phyloP scores from a whole-genome alignment of 2,797 vertebrate genomes.

The Mycteria americana region DNA sequence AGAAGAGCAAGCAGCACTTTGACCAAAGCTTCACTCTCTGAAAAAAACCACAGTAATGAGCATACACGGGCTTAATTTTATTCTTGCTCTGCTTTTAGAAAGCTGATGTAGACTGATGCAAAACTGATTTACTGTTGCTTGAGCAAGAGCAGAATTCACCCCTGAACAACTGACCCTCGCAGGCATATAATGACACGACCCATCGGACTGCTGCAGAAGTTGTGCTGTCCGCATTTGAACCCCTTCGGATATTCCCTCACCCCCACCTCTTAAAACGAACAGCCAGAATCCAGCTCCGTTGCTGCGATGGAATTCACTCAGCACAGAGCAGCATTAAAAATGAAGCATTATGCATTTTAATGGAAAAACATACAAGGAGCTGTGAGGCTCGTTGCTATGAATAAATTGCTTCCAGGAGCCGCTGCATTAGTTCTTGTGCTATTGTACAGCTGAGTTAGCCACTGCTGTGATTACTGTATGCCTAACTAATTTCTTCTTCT shows the following conservation, averaged over 20 bases:
- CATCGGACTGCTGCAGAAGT: neutral
- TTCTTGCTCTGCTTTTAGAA: neutral
- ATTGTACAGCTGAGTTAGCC: neutral
- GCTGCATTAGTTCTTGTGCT: slow-evolving; percentile 10
- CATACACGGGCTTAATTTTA: neutral
- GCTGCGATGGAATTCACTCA: neutral
- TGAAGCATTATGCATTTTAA: neutral
- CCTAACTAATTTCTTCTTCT: slow-evolving; percentile 33
- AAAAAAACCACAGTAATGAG: neutral
- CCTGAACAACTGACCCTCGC: neutral
- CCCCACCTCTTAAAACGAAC: neutral
- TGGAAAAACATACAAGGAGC: neutral
- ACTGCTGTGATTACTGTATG: slow-evolving; percentile 3
- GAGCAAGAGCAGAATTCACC: neutral
- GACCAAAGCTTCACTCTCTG: neutral
- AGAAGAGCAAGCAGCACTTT: neutral
- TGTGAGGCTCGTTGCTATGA: neutral
- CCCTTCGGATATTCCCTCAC: neutral
- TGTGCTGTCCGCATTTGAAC: neutral
- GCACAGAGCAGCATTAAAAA: neutral
- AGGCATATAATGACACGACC: accelerated
- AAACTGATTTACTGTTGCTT: neutral
- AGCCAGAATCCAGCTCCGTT: accelerated
- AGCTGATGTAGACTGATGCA: neutral
- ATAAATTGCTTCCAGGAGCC: slow-evolving; percentile 32